Evolutionary conservation across 2,797 vertebrate species (phyloP).

Genomic region (Sebastolobus alascanus): DNA sequence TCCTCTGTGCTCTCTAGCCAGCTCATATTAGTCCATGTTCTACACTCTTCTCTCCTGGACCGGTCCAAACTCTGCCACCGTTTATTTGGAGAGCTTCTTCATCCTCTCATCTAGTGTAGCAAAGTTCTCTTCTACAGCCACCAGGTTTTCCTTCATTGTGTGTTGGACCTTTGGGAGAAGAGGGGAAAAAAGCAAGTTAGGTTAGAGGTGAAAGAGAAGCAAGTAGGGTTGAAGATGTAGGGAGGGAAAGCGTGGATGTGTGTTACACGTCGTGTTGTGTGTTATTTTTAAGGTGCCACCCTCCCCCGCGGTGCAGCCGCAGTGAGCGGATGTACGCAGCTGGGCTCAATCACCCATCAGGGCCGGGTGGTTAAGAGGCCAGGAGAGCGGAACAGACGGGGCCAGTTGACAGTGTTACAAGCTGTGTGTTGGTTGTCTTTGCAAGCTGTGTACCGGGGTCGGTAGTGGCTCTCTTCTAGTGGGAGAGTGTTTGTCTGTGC

Average conservation of each 20-base stretch:
- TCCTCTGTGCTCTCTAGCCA: constrained; percentile 53
- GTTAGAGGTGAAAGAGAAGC: neutral
- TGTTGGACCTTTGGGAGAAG: constrained; percentile 88
- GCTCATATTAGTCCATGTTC: constrained; percentile 64
- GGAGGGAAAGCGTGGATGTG: neutral
- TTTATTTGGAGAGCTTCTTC: constrained; percentile 91
- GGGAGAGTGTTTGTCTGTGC: too few relatives aligned
- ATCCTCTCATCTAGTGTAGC: constrained; percentile 89
- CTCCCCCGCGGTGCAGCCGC: too few relatives aligned
- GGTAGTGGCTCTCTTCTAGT: too few relatives aligned
- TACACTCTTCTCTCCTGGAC: constrained; percentile 37
- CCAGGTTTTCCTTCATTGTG: constrained; percentile 94
- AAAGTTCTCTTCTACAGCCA: constrained; percentile 91
- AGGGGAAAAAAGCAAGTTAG: neutral
- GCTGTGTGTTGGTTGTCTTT: too few relatives aligned
- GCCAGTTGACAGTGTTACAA: too few relatives aligned
- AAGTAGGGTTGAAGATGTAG: neutral
- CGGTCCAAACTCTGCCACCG: constrained; percentile 33
- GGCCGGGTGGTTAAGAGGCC: too few relatives aligned
- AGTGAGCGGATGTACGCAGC: too few relatives aligned
- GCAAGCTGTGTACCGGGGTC: too few relatives aligned
- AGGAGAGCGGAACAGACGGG: too few relatives aligned
- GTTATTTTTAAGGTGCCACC: too few relatives aligned
- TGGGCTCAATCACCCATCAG: too few relatives aligned
- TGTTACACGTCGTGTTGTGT: neutral